Evolutionary conservation across 2,113 vertebrate species (phyloP).

Genomic region (Myiozetetes cayanensis): DNA sequence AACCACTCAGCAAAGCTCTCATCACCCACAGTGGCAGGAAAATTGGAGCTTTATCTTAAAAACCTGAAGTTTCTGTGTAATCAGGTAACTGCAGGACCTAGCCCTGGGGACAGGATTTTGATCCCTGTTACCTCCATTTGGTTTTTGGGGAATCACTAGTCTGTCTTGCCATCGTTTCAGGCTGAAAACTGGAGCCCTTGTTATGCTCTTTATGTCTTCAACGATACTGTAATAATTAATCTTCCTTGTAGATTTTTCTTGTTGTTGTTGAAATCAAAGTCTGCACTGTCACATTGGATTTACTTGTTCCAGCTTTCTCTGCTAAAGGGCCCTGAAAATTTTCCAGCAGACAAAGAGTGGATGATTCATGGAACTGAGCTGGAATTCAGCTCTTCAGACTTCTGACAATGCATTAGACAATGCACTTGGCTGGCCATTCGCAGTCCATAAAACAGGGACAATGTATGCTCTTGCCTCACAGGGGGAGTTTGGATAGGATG

Average conservation of each 20-base stretch:
- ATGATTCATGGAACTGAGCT: background rate
- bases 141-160: background rate
- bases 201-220: background rate
- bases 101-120: background rate
- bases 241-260: background rate
- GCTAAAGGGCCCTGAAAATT: background rate
- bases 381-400: background rate
- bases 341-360: background rate
- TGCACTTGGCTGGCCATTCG: background rate
- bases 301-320: background rate
- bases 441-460: background rate
- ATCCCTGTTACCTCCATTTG: background rate
- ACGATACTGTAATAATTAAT: background rate
- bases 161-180: background rate
- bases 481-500: background rate
- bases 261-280: background rate
- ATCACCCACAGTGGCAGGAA: background rate
- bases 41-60: fast-evolving
- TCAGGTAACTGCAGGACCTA: background rate
- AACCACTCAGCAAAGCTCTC: background rate
- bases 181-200: background rate
- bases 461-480: background rate
- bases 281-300: background rate
- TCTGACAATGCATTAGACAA: background rate
- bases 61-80: background rate